These are phyloP conservation scores for Drepana arcuata DNA, from an alignment of 1,140 invertebrate genomes.

Conservation along the genomic window DNA sequence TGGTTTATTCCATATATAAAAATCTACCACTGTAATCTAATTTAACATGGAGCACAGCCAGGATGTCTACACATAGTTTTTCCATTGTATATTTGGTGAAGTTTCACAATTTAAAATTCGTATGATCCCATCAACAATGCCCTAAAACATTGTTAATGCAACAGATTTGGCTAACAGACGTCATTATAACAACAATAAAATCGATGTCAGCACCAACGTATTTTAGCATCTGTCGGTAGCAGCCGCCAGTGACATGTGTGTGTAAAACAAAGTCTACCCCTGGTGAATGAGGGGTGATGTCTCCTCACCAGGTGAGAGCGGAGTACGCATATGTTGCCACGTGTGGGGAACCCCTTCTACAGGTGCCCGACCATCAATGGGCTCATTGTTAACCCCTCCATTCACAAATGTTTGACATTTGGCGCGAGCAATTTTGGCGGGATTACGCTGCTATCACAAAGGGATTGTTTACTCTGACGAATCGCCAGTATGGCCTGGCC, in stretches of 20 bases:
- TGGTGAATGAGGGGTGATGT: too few species aligned
- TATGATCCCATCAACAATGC: too few species aligned
- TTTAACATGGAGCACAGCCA: too few species aligned
- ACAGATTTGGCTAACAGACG: too few species aligned
- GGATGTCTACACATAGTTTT: too few species aligned
- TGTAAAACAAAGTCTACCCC: constrained; percentile 49
- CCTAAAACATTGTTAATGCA: too few species aligned
- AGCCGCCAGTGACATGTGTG: constrained; percentile 64
- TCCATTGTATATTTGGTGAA: too few species aligned
- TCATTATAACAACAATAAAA: constrained; percentile 39
- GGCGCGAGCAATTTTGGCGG: constrained; percentile 56
- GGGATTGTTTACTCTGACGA: constrained; percentile 26
- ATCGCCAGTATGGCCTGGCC: too few species aligned
- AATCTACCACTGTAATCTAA: too few species aligned
- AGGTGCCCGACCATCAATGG: constrained; percentile 52
- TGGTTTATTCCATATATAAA: too few species aligned
- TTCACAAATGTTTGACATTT: constrained; percentile 55
- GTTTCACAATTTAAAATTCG: too few species aligned
- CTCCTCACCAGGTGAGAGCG: constrained; percentile 47
- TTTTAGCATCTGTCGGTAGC: constrained; percentile 67
- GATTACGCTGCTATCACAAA: constrained; percentile 17
- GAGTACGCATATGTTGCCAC: constrained; percentile 62
- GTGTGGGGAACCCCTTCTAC: constrained; percentile 59
- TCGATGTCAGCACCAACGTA: constrained; percentile 57
- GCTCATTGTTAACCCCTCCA: constrained; percentile 47